These are phyloP conservation scores for Pteruthius melanotis DNA, from an alignment of 2,113 vertebrate species.

Conservation along the genomic window DNA sequence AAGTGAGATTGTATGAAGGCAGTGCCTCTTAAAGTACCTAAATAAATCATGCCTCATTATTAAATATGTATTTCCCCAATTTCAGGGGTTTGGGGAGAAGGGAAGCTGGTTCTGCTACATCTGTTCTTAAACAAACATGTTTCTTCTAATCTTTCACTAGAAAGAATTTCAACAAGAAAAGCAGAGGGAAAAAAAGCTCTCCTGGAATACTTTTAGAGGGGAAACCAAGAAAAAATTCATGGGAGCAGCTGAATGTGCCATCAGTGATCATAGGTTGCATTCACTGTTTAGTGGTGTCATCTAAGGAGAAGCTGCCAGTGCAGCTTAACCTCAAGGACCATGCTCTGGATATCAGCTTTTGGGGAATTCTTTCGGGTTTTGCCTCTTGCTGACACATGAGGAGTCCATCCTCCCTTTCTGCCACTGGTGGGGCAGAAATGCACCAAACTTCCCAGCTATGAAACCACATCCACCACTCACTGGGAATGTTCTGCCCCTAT, in stretches of 20 bases:
- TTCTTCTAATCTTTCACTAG: not conserved
- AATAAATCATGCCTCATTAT: not conserved
- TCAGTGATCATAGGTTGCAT: not conserved
- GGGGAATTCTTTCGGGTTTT: not conserved
- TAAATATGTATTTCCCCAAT: not conserved
- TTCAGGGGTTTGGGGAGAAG: not conserved
- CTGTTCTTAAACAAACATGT: not conserved
- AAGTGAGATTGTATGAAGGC: not conserved
- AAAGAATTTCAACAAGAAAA: not conserved
- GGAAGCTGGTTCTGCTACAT: not conserved
- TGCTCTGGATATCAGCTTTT: not conserved
- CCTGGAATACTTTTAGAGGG: not conserved
- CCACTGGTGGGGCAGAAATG: not conserved
- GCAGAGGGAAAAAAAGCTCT: not conserved
- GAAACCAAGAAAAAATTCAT: not conserved
- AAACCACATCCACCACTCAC: not conserved
- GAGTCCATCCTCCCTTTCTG: not conserved
- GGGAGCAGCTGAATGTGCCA: not conserved
- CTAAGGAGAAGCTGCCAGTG: not conserved
- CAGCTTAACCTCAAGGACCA: not conserved
- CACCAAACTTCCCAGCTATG: accelerated
- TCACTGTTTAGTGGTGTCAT: not conserved
- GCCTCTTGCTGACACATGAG: not conserved
- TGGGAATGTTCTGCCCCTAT: not conserved
- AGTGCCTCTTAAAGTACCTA: not conserved